These are phyloP conservation scores for Megalops atlanticus DNA, from an alignment of 2,113 vertebrate genomes.

Conservation along the genomic window DNA sequence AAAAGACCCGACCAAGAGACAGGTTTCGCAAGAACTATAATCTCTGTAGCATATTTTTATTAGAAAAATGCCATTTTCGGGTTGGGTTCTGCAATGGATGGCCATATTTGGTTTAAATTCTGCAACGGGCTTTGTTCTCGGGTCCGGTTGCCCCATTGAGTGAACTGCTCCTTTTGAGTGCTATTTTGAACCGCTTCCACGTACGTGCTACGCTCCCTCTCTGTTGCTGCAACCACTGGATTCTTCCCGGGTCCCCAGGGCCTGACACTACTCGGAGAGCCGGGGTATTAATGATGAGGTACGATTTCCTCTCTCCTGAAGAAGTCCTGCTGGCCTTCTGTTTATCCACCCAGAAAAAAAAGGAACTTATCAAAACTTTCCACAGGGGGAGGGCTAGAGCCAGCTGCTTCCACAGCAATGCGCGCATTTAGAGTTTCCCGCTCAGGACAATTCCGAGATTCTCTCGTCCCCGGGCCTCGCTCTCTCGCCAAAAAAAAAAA, in stretches of 20 bases:
- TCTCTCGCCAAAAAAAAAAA: not conserved
- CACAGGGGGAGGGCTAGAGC: not conserved
- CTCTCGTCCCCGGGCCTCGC: not conserved
- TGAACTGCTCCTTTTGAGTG: not conserved
- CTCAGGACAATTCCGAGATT: not conserved
- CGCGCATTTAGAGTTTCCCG: not conserved
- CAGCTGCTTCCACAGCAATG: not conserved
- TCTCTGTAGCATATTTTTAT: too few species aligned
- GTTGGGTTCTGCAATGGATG: too few species aligned
- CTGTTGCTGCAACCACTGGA: constrained; percentile 22
- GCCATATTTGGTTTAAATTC: too few species aligned
- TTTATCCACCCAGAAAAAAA: constrained; percentile 32
- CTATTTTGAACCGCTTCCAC: constrained; percentile 27
- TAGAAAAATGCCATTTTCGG: too few species aligned
- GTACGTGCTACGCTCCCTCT: constrained; percentile 21
- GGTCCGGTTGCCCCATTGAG: not conserved
- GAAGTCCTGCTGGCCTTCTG: constrained; percentile 11
- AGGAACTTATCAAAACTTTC: constrained; percentile 18
- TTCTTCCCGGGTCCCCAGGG: constrained; percentile 37
- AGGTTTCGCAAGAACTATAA: not conserved
- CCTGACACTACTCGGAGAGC: constrained; percentile 42
- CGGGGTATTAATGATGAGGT: constrained; percentile 35
- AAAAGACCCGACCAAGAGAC: not conserved
- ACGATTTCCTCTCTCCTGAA: constrained; percentile 39
- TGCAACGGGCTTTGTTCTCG: not conserved